A percentile compares a stretch with the other conserved stretches of the same genome.
phyloP scores from a whole-genome alignment of 53 echinoderm and acorn worm genomes.

The Echinarachnius parma region DNA sequence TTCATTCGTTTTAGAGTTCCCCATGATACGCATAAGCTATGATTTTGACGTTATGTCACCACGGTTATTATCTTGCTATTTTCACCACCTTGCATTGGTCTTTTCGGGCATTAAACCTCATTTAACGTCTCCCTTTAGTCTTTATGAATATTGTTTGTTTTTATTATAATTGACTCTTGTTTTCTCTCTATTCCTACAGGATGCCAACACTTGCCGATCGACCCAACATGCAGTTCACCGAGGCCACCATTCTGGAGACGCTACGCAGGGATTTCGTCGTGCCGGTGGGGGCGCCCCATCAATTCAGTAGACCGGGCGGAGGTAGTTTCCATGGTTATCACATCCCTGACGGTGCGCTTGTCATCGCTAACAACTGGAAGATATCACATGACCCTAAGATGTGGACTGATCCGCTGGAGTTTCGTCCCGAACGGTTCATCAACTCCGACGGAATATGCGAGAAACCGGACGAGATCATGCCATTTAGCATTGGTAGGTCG shows the following conservation, averaged over 20 bases:
- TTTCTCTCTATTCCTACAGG: neutral
- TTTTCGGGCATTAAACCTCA: too few species aligned
- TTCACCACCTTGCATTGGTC: too few species aligned
- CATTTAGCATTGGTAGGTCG: conserved; percentile 31
- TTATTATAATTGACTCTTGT: too few species aligned
- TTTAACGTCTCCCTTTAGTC: too few species aligned
- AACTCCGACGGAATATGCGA: conserved; percentile 19
- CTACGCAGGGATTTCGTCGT: conserved; percentile 1
- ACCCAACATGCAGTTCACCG: conserved; percentile 15
- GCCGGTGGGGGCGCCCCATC: conserved; percentile 20
- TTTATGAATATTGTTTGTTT: too few species aligned
- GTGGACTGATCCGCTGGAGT: conserved; percentile 21
- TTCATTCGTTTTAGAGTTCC: too few species aligned
- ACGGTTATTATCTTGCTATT: too few species aligned
- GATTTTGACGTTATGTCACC: too few species aligned
- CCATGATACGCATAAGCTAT: too few species aligned
- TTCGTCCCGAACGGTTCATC: conserved; percentile 27
- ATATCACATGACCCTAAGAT: conserved; percentile 21
- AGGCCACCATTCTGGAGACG: conserved; percentile 19
- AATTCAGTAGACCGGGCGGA: conserved; percentile 4
- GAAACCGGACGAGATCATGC: conserved; percentile 29
- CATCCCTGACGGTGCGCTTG: conserved; percentile 30
- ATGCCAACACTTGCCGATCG: conserved; percentile 5
- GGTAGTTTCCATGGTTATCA: conserved; percentile 32
- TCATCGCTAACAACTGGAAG: conserved; percentile 26